These are phyloP conservation scores for Pelodiscus sinensis DNA, from an alignment of 2,113 vertebrate species.

Conservation along the genomic window DNA sequence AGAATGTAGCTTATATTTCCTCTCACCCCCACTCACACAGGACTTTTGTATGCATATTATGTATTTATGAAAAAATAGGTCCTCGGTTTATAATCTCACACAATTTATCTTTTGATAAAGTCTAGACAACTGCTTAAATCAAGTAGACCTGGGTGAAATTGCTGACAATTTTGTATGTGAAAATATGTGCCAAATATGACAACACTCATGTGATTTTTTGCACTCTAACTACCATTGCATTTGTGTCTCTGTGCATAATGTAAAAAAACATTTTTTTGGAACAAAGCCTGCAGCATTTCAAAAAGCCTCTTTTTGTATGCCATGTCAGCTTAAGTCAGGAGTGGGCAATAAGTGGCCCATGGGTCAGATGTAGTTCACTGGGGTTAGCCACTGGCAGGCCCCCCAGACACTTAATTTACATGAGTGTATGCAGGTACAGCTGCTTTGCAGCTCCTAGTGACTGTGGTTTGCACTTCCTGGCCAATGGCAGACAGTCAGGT, in stretches of 20 bases:
- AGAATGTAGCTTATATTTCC: neutral
- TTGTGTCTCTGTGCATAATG: neutral
- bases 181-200: neutral
- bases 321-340: neutral
- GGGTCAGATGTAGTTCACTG: no score
- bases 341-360: no score
- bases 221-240: neutral
- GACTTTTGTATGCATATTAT: rapidly evolving
- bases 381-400: no score
- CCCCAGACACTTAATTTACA: no score
- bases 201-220: neutral
- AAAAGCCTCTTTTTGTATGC: neutral
- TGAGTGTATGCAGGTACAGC: no score
- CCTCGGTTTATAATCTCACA: rapidly evolving
- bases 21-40: neutral
- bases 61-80: neutral
- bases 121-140: neutral
- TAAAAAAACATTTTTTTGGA: neutral
- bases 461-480: no score
- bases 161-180: neutral
- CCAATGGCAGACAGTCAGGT: no score
- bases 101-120: neutral
- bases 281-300: rapidly evolving
- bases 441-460: no score
- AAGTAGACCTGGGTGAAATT: neutral